Percentiles rank a stretch among this genome's conserved stretches.
Conservation (phyloP, 1,140 invertebrate genomes). For the Harlomillsia oculata region DNA sequence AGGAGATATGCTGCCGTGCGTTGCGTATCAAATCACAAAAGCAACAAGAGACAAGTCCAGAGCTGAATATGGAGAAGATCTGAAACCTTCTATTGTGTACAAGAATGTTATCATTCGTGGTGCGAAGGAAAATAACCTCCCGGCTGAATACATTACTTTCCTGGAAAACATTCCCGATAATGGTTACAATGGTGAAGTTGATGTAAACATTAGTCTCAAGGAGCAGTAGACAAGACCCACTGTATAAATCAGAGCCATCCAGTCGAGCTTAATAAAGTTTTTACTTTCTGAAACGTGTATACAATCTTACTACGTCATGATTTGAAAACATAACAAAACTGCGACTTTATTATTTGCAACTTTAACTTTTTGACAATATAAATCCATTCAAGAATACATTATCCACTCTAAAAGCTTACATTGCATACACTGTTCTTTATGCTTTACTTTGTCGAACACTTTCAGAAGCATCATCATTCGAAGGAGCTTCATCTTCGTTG, state of each 20-base stretch:
- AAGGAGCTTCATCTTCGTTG: background rate
- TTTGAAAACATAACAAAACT: too few species aligned
- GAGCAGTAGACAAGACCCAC: slow-evolving; percentile 4
- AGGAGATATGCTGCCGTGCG: slow-evolving; percentile 48
- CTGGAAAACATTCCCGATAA: slow-evolving; percentile 57
- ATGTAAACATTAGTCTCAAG: slow-evolving; percentile 36
- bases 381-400: too few species aligned
- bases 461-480: too few species aligned
- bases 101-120: slow-evolving; percentile 52
- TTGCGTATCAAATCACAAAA: slow-evolving; percentile 55
- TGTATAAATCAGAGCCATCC: too few species aligned
- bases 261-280: too few species aligned
- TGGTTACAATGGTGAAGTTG: slow-evolving; percentile 48
- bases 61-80: slow-evolving; percentile 41
- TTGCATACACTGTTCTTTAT: too few species aligned
- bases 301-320: too few species aligned
- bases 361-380: too few species aligned
- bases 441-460: too few species aligned
- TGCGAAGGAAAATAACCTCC: slow-evolving; percentile 58
- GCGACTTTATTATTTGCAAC: too few species aligned
- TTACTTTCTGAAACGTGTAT: too few species aligned
- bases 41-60: slow-evolving; percentile 41
- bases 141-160: slow-evolving; percentile 53
- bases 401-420: too few species aligned
- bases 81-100: slow-evolving; percentile 60